Evolutionary conservation across 2,888 invertebrate genomes (phyloP).

Genomic region (Netelia melanura): DNA sequence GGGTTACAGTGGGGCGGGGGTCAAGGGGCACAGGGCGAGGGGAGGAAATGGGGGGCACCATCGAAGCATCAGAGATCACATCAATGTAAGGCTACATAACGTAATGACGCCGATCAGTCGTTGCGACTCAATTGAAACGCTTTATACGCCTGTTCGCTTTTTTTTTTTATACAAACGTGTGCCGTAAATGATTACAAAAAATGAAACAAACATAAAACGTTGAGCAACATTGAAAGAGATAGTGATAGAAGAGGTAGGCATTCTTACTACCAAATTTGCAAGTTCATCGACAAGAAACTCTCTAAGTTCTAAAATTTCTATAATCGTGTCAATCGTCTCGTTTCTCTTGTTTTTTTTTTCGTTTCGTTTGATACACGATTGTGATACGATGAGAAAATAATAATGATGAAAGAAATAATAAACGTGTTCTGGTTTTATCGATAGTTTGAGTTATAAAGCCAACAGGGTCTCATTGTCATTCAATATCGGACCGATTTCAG

Average conservation of each 20-base stretch:
- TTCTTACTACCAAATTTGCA: conserved; percentile 57
- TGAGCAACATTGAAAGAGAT: conserved; percentile 7
- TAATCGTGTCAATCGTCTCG: conserved; percentile 12
- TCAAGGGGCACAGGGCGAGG: conserved; percentile 32
- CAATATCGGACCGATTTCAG: conserved; percentile 76
- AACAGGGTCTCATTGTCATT: conserved; percentile 76
- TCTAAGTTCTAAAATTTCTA: conserved; percentile 44
- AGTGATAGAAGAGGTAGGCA: conserved; percentile 47
- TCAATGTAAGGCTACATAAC: conserved; percentile 85
- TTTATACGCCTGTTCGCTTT: conserved; percentile 79
- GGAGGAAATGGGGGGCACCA: conserved; percentile 61
- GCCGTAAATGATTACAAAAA: conserved; percentile 25
- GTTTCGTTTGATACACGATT: conserved; percentile 1
- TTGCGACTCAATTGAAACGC: conserved; percentile 83
- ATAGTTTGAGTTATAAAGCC: conserved; percentile 71
- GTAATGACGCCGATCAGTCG: conserved; percentile 83
- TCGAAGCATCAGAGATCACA: conserved; percentile 77
- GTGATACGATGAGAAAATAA: conserved; percentile 20
- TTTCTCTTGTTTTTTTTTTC: conserved; percentile 29
- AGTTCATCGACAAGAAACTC: conserved; percentile 53
- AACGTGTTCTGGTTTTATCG: conserved; percentile 26
- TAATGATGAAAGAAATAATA: conserved; percentile 22
- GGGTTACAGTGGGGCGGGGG: conserved; percentile 47
- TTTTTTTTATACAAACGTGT: conserved; percentile 48
- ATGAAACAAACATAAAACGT: conserved; percentile 5